Evolutionary conservation across 2,113 vertebrate species (phyloP).

Genomic region (Rhabdomys dilectus): DNA sequence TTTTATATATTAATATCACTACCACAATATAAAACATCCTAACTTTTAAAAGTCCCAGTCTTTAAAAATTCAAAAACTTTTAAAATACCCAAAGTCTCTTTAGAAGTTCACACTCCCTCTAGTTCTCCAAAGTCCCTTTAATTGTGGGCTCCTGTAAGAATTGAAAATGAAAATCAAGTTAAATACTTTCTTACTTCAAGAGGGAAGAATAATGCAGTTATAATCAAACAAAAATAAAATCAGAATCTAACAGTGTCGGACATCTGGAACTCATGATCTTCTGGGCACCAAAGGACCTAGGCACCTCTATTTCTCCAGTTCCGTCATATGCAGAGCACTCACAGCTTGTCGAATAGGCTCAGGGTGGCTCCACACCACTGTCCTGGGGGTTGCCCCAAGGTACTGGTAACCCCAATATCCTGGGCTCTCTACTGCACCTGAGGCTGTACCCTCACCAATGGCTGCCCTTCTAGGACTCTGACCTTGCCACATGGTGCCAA

Average conservation of each 20-base stretch:
- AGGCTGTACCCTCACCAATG: not conserved
- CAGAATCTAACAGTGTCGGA: not conserved
- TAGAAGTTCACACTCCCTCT: not conserved
- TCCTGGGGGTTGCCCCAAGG: not conserved
- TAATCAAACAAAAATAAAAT: not conserved
- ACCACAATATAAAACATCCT: not conserved
- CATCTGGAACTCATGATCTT: not conserved
- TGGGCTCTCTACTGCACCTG: not conserved
- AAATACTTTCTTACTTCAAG: not conserved
- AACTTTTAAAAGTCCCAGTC: not conserved
- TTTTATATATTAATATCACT: not conserved
- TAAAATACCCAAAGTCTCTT: not conserved
- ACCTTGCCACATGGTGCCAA: not conserved
- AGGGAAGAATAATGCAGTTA: not conserved
- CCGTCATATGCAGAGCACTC: not conserved
- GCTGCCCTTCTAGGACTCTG: not conserved
- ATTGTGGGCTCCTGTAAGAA: not conserved
- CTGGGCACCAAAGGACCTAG: not conserved
- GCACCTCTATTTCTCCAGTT: not conserved
- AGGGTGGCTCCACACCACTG: not conserved
- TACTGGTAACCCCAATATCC: not conserved
- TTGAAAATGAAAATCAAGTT: not conserved
- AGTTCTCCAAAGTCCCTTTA: not conserved
- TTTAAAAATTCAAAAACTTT: not conserved
- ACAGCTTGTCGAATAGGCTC: not conserved